Conservation (phyloP, 2,113 vertebrate species). For the Jacana jacana region DNA sequence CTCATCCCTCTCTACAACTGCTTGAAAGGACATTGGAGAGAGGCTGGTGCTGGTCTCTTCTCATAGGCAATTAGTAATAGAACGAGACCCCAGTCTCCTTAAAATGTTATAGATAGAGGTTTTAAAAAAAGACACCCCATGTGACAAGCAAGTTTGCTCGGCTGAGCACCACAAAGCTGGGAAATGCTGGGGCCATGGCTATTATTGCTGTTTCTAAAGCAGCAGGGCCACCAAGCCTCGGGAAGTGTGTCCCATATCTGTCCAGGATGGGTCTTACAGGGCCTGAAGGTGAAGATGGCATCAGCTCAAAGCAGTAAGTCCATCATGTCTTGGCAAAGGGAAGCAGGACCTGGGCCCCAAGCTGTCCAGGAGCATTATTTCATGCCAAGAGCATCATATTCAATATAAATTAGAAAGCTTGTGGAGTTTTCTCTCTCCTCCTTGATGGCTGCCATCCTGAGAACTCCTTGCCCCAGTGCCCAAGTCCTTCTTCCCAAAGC, state of each 20-base stretch:
- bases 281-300: neutral
- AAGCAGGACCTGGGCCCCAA: neutral
- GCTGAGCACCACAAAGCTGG: neutral
- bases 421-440: neutral
- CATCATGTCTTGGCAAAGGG: neutral
- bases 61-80: too few relatives aligned
- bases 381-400: neutral
- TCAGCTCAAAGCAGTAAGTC: neutral
- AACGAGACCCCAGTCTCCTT: neutral
- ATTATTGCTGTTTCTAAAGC: neutral
- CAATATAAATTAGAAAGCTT: neutral
- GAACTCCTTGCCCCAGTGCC: neutral
- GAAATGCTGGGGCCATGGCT: neutral
- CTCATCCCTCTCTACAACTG: too few relatives aligned
- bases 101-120: neutral
- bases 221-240: neutral
- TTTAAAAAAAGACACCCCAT: neutral
- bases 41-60: too few relatives aligned
- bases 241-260: neutral
- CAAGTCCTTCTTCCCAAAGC: neutral
- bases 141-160: neutral
- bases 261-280: neutral
- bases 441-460: neutral
- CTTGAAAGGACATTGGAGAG: too few relatives aligned
- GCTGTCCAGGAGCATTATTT: neutral